These are phyloP conservation scores for Flexamia atlantica DNA, from an alignment of 2,888 invertebrate species.

Conservation along the genomic window DNA sequence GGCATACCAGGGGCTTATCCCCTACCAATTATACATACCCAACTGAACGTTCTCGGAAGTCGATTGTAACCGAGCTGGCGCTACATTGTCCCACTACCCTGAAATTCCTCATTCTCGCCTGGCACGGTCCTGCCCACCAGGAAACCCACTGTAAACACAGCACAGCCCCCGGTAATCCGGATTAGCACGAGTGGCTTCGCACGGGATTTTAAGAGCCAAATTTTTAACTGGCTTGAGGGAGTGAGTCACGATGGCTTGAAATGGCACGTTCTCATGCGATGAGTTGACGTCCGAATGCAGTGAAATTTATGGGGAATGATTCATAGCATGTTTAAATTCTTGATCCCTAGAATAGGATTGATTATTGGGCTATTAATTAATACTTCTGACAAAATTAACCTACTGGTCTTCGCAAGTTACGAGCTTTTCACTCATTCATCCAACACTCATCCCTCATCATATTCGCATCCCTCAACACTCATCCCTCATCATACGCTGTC, in stretches of 20 bases:
- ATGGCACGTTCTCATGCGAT: too few relatives aligned
- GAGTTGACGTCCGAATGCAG: too few relatives aligned
- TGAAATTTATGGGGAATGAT: too few relatives aligned
- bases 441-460: too few relatives aligned
- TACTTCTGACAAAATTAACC: too few relatives aligned
- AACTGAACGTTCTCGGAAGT: background rate
- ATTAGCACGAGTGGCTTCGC: background rate
- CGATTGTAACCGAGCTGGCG: constrained; percentile 21
- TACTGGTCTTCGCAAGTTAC: too few relatives aligned
- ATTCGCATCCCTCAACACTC: too few relatives aligned
- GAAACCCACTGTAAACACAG: background rate
- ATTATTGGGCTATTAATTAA: too few relatives aligned
- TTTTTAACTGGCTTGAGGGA: background rate
- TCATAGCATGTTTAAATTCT: too few relatives aligned
- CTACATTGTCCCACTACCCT: constrained; percentile 20
- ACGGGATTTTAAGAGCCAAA: background rate
- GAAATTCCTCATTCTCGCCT: background rate
- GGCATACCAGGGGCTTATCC: background rate
- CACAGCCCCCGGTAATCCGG: background rate
- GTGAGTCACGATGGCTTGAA: background rate
- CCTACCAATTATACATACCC: background rate
- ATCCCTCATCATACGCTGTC: too few relatives aligned
- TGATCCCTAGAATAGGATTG: too few relatives aligned
- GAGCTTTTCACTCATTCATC: too few relatives aligned
- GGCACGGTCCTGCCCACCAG: background rate